Evolutionary conservation across 2,113 vertebrate genomes (phyloP).

Genomic region (Alaudala cheleensis): DNA sequence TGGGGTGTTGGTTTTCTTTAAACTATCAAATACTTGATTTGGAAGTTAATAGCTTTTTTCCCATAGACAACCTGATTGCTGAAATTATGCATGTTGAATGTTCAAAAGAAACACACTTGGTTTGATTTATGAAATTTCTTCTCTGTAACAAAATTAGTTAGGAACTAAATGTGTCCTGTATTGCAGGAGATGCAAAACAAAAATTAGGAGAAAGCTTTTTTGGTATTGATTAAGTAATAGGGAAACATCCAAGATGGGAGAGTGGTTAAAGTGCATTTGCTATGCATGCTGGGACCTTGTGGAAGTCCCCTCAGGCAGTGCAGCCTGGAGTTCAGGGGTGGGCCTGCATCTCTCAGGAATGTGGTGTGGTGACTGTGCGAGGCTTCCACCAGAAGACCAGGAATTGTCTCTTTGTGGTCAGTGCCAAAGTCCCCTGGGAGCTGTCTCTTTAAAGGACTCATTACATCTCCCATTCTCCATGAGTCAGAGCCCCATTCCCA

Average conservation of each 20-base stretch:
- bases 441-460: conserved; percentile 76
- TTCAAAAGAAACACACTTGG: neutral
- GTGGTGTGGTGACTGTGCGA: neutral
- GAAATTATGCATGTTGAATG: neutral
- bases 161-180: neutral
- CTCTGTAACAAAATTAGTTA: neutral
- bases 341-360: neutral
- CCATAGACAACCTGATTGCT: neutral
- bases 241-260: neutral
- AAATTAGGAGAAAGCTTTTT: neutral
- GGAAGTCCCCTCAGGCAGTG: neutral
- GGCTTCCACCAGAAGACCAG: neutral
- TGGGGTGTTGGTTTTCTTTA: neutral
- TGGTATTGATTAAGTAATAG: neutral
- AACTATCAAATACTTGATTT: neutral
- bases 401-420: neutral
- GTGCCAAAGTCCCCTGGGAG: conserved; percentile 31
- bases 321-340: neutral
- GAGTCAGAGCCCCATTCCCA: conserved; percentile 11
- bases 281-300: neutral
- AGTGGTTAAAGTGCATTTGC: neutral
- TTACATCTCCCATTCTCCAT: conserved; percentile 47
- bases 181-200: neutral
- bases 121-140: neutral
- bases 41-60: neutral